Evolutionary conservation across 2,113 vertebrate species (phyloP).

Genomic region (Motacilla tschutschensis): DNA sequence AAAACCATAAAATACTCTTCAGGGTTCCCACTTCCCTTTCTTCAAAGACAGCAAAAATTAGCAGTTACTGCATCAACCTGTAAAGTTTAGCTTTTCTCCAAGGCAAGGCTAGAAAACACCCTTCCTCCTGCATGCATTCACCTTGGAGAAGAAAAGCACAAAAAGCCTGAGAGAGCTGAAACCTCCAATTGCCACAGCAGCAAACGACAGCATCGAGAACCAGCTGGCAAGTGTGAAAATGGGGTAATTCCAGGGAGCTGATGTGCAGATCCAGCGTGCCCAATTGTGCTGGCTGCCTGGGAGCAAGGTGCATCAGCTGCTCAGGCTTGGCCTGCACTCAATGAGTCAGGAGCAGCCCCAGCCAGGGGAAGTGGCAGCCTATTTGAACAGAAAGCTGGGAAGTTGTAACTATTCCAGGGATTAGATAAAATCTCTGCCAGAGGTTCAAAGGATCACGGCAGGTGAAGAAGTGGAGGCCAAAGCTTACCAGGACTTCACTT

Average conservation of each 20-base stretch:
- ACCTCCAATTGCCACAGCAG: not conserved
- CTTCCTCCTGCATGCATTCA: not conserved
- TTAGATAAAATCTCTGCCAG: constrained; percentile 10
- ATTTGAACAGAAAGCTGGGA: not conserved
- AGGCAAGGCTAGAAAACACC: not conserved
- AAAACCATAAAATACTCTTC: constrained; percentile 30
- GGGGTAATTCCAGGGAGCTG: not conserved
- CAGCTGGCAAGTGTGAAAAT: not conserved
- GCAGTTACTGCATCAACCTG: not conserved
- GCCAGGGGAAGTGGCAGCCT: not conserved
- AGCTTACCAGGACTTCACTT: constrained; percentile 3
- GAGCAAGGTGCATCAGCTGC: not conserved
- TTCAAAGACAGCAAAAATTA: constrained; percentile 14
- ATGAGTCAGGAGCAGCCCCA: not conserved
- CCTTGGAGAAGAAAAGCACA: not conserved
- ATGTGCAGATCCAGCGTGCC: not conserved
- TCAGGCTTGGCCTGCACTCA: not conserved
- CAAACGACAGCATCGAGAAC: not conserved
- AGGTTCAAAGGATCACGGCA: not conserved
- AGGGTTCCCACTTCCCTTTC: constrained; percentile 29
- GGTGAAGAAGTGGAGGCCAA: not conserved
- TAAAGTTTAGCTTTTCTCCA: not conserved
- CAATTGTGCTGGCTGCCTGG: not conserved
- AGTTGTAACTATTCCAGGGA: not conserved
- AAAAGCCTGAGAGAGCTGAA: not conserved